Percentiles rank a stretch among this genome's conserved stretches.
Conservation (phyloP, 2,888 invertebrate genomes). For the Dexiosoma caninum region DNA sequence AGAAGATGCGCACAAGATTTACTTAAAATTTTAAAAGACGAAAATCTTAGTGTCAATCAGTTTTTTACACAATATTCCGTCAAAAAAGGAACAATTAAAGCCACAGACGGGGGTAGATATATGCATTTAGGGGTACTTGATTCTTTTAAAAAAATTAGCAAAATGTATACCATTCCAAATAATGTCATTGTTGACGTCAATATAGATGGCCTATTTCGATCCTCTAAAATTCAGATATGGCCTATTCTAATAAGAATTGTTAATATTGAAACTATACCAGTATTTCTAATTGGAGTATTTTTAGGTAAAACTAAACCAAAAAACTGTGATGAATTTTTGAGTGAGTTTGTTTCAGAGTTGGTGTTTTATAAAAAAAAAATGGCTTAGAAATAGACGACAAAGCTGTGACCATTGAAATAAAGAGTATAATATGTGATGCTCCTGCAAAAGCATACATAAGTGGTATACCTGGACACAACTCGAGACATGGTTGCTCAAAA, state of each 20-base stretch:
- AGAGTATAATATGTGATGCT: constrained; percentile 3
- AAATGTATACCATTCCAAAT: no score
- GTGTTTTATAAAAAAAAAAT: constrained; percentile 1
- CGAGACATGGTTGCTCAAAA: background rate
- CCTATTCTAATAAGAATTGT: constrained; percentile 22
- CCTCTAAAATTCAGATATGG: constrained; percentile 13
- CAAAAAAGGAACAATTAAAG: no score
- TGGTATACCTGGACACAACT: background rate
- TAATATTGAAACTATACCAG: constrained; percentile 19
- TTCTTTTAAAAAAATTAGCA: no score
- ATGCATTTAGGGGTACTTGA: no score
- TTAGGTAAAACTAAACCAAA: constrained; percentile 36
- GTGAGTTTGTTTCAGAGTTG: constrained; percentile 21
- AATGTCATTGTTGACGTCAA: constrained; percentile 17
- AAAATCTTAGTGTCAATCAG: no score
- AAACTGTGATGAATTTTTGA: constrained; percentile 26
- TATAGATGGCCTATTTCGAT: background rate
- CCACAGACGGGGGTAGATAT: no score
- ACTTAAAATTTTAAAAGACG: no score
- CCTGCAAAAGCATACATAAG: no score
- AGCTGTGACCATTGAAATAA: constrained; percentile 11
- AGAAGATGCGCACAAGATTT: no score
- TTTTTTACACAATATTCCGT: no score
- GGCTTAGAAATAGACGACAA: background rate
- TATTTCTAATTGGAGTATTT: constrained; percentile 42